Percentiles rank a stretch among this genome's conserved stretches.
These are phyloP conservation scores for Petrolisthes manimaculis DNA, from an alignment of 2,888 invertebrate species.

Conservation along the genomic window DNA sequence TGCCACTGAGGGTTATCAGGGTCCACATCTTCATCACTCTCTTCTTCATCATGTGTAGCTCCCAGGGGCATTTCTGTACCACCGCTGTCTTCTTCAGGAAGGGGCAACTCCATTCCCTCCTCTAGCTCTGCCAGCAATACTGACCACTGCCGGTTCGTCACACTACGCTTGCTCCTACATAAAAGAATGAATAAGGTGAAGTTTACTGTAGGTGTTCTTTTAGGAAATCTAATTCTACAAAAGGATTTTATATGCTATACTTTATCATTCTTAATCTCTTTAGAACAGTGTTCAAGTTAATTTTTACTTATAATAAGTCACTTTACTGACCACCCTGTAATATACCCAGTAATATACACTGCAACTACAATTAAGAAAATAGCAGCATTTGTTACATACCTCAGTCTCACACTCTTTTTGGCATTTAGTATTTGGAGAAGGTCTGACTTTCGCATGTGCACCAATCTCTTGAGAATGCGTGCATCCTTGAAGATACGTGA, in stretches of 20 bases:
- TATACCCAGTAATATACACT: too few species aligned
- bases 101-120: constrained; percentile 58
- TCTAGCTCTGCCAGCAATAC: constrained; percentile 57
- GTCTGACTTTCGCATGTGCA: constrained; percentile 76
- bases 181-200: not conserved
- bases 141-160: constrained; percentile 54
- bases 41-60: constrained; percentile 58
- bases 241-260: too few species aligned
- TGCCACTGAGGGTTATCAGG: constrained; percentile 64
- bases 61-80: constrained; percentile 57
- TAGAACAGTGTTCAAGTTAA: too few species aligned
- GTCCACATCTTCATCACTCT: constrained; percentile 65
- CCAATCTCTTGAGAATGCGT: constrained; percentile 85
- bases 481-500: constrained; percentile 97
- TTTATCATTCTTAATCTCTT: too few species aligned
- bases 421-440: constrained; percentile 78
- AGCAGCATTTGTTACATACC: constrained; percentile 69
- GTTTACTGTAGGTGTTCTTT: too few species aligned
- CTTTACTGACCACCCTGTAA: too few species aligned
- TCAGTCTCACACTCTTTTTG: constrained; percentile 80
- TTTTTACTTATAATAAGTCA: too few species aligned
- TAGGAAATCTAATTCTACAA: too few species aligned
- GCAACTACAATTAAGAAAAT: too few species aligned
- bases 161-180: constrained; percentile 56
- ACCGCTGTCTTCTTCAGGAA: constrained; percentile 56